Base-by-base conservation (phyloP, 1,140 invertebrate species). In the Trichonephila inaurata region DNA sequence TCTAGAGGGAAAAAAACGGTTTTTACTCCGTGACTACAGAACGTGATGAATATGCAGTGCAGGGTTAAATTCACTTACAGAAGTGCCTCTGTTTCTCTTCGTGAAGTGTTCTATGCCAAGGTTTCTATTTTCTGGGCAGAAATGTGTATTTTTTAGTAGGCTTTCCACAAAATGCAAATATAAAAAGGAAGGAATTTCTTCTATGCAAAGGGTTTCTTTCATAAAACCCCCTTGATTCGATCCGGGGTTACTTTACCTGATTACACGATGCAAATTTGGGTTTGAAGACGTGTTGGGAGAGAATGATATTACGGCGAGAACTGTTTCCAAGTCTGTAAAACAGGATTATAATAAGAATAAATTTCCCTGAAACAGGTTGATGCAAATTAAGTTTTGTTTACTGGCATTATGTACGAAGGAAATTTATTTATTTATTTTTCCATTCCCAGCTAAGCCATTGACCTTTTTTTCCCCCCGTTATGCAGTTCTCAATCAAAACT, bases 21-120 rank as follows among this genome's bases (percentile, higher is more conserved):
- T 18, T 77, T 40, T 33, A 24, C 40, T n/a, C 82, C 64, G 87
- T 89, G 87, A 66, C 87, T 51, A 19, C 10, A 72, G 18, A 12
- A 72, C 87, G 87, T 89, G 87, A 89, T 89, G 87, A 89, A 89
- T 89, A 89, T 89, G 58, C 87, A 89, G 33, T 89, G 66, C 19
- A n/a, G 61, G 61, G 40, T 61, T 44, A 72, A 69, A 89, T 69
- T 89, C 87, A 44, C 33, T 89, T 44, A 89, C n/a, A 72, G 33
- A 40, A 89, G 51, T 51, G 64, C 62, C 16, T 72, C 21, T 51
- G 19, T 89, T 89, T 72, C 28, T 21, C 51, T 89, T 72, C 40
- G 19, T 61, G 21, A 89, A 19, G 51, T 77, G 24, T 69, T 24
- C 66, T 69, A 28, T 24, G n/a, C 66, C 66, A 16, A 14, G 18